Base-by-base conservation (phyloP, 1,140 invertebrate species). In the Pogonomyrmex barbatus region DNA sequence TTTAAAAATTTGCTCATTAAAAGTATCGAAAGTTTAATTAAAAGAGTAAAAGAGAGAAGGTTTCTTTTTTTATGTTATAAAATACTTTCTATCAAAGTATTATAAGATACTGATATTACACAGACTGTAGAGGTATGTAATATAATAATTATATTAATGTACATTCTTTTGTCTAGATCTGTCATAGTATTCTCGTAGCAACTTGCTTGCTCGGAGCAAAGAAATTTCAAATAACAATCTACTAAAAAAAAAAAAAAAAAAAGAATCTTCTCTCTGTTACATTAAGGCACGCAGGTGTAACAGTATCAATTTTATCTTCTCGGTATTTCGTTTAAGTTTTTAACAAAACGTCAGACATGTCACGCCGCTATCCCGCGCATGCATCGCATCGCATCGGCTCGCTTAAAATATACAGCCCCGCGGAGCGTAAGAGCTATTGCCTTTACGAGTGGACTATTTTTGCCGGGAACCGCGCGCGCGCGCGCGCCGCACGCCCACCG, bases 381-480 rank as follows among this genome's bases (percentile, higher is more conserved):
- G 78, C 67, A 70, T 62, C 79, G 42, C 24, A 17, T 76, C 60
- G 42, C 24, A 17, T 76, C 60, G 17, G 39, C 8, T 9, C 30
- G 79, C 52, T 87, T 67, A 50, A 84, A 87, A 84, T 75, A 87
- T 30, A 73, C 42, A 65, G 78, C 39, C 47, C 6, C 36, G 33
- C 73, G 68, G 39, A 71, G 33, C 62, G 82, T 76, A 54, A 89
- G 85, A 85, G 81, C 52, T 85, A 88, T 89, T 68, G 87, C 88
- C 87, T 81, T 88, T 88, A 60, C 56, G 42, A 88, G 65, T 63
- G 52, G 84, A 73, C 88, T 86, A 89, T 89, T 89, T 89, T 78
- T 70, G 87, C 56, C 33, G 36, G 67, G 67, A 65, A 52, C 39
- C 54, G 30, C 24, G 30, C 24, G 24, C 39, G 5, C 54, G 30